Base-by-base conservation (phyloP, 1,140 invertebrate genomes). In the Temnothorax nylanderi region DNA sequence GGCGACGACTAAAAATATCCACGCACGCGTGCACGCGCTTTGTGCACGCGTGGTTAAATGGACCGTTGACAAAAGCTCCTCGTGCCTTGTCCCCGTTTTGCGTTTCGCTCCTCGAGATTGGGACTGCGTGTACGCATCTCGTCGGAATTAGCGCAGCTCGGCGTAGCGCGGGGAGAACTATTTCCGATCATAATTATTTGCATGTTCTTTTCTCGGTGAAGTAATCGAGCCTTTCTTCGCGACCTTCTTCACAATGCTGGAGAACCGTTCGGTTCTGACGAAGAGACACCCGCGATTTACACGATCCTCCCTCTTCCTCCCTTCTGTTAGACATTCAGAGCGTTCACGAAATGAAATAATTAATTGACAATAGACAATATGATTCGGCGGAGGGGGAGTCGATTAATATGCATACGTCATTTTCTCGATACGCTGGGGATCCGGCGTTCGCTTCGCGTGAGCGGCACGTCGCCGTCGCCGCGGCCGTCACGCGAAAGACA, bases 1-100 rank as follows among this genome's bases (percentile, higher is more conserved):
- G 65, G 16, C 58, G 47, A 32, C 49, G 51, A 71, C 77, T 74
- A 86, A 86, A 86, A 87, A 88, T 87, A 41, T 58, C 62, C 41
- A 11, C 16, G 37, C 16, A 11, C 54, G 65, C 65, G 67, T 86
- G 44, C 78, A 71, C 56, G 16, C 49, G 37, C 49, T 67, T 74
- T 56, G 18, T 49, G 18, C 37, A 69, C 54, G 44, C 21, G 44
- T 37, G 16, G 41, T 74, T 67, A 85, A 62, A 80, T 67, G 41
- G 51, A 49, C 58, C 34, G 32, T 67, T 67, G 72, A 77, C 60
- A 58, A 88, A 88, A 69, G 77, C 47, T 32, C 21, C 49, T 4
- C 47, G 49, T 71, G 78, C 64, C 78, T 81, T 81, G 78, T 81
- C 64, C 78, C 34, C 34, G 26, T 74, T 82, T 74, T 21, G 80